A percentile compares a stretch with the other conserved stretches of the same genome.
Evolutionary conservation across 35 echinoderm and acorn worm genomes (phyloP).

Genomic region (Stichopus chloronotus): DNA sequence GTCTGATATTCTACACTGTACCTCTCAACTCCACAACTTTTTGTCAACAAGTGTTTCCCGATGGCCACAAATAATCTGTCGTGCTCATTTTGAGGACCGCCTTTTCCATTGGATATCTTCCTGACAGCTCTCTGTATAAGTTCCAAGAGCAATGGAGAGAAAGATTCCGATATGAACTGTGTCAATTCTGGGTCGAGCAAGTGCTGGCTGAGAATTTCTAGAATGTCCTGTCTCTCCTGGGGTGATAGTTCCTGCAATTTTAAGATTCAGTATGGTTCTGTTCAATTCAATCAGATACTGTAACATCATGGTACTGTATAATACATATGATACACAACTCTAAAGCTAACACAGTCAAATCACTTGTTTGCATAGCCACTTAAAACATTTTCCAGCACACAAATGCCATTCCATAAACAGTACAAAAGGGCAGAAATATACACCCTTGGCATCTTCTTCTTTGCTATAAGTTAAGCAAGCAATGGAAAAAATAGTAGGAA

Average conservation of each 20-base stretch:
- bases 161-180: not conserved
- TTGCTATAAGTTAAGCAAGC: no score
- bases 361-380: not conserved
- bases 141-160: slow-evolving; percentile 24
- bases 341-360: not conserved
- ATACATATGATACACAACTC: not conserved
- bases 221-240: slow-evolving; percentile 67
- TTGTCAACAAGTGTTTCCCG: slow-evolving; percentile 17
- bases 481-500: no score
- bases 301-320: no score
- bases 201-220: slow-evolving; percentile 30
- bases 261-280: not conserved
- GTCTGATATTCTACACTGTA: not conserved
- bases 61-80: slow-evolving; percentile 39
- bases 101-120: not conserved
- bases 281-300: not conserved
- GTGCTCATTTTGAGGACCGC: not conserved
- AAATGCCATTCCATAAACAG: no score
- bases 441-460: no score
- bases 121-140: slow-evolving; percentile 25
- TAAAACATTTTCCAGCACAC: not conserved
- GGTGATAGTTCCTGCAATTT: slow-evolving; percentile 70
- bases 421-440: no score
- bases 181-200: slow-evolving; percentile 30
- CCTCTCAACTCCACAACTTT: slow-evolving; percentile 26